A percentile compares a stretch with the other conserved stretches of the same genome.
These are phyloP conservation scores for Sinocyclocheilus anshuiensis DNA, from an alignment of 2,113 vertebrate genomes.

Conservation along the genomic window DNA sequence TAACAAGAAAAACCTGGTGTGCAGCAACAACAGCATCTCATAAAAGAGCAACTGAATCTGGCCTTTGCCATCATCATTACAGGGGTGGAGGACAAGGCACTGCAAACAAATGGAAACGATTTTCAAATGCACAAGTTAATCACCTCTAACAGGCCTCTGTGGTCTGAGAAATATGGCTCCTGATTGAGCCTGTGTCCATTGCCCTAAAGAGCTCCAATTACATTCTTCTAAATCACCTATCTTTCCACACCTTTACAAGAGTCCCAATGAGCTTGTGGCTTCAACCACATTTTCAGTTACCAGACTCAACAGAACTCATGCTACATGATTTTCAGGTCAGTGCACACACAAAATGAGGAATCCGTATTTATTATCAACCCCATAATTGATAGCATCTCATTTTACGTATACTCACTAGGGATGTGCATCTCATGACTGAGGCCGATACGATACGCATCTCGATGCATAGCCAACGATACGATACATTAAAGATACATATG, in stretches of 20 bases:
- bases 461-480: too few species aligned
- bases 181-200: background rate
- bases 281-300: background rate
- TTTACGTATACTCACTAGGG: too few species aligned
- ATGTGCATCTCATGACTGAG: too few species aligned
- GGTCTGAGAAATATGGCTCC: background rate
- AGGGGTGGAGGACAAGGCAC: background rate
- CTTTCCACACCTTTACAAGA: background rate
- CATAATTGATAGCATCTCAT: too few species aligned
- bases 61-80: background rate
- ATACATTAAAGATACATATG: too few species aligned
- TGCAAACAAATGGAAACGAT: constrained; percentile 1
- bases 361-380: too few species aligned
- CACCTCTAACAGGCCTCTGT: background rate
- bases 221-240: background rate
- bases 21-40: background rate
- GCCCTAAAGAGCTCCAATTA: background rate
- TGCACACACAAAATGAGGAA: too few species aligned
- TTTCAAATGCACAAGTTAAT: background rate
- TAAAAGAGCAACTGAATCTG: background rate
- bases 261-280: background rate
- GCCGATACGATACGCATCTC: too few species aligned
- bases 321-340: background rate
- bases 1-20: constrained; percentile 7
- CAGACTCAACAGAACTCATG: background rate